Base-by-base conservation (phyloP, 2,113 vertebrate genomes). In the Nesospiza acunhae region DNA sequence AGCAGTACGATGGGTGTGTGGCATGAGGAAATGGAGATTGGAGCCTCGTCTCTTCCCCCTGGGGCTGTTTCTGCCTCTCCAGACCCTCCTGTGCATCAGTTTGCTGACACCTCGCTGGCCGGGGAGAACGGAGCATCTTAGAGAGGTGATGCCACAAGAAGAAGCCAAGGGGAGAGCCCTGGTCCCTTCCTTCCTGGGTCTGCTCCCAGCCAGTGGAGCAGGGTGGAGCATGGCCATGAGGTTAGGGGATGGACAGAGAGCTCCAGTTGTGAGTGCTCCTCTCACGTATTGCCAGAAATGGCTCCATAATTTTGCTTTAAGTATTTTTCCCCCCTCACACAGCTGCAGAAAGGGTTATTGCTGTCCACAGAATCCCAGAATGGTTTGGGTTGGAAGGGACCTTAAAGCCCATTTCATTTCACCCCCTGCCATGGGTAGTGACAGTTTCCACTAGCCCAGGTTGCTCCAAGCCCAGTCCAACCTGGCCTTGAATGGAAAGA, bases 41-140 rank as follows among this genome's bases (percentile, higher is more conserved):
- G 59, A 87, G 28, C 9, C 9, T 80, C 74, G 60, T 30, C 31
- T 86, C 18, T 24, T 63, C 44, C 15, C 31, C 47, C 11, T 1
- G 4, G 44, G 26, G 20, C 27, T 80, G 11, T 10, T 64, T 53
- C 39, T 50, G 13, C 55, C 67, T 66, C 63, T 63, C 31, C 52
- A 27, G 10, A 41, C 26, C 55, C 58, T 82, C 28, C 28, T 47
- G 63, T 14, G 39, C 47, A 21, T 23, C 3, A 11, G 11, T 41
- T 70, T 37, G n/a, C 46, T 50, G 15, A 14, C 42, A 41, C 62
- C 23, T 73, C 3, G 0, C 30, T 39, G 9, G 17, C 18, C 0
- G 0, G 21, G 55, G 41, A 49, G 68, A 83, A 26, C 0, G 1
- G 5, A 0, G 42, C 16, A n/a, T 35, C 59, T 46, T 52, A 2